Base-by-base conservation (phyloP, 2,888 invertebrate genomes). In the Dolichomitus sp. region DNA sequence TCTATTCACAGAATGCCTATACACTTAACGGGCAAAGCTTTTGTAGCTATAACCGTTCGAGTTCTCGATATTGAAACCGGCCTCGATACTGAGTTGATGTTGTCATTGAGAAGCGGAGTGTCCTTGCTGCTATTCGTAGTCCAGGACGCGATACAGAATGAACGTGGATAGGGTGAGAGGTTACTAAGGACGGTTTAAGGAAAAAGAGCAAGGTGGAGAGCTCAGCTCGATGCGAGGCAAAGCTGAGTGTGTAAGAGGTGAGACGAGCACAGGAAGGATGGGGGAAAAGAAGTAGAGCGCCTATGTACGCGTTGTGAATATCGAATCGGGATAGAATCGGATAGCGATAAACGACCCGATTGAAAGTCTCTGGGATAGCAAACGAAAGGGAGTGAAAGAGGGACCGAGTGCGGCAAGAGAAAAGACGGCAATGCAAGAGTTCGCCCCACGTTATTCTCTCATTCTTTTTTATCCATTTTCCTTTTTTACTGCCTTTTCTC, bases 331-430 rank as follows among this genome's bases (percentile, higher is more conserved):
- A 82, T 84, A 81, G 86, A 90, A 90, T 90, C 89, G 89, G 88
- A 89, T 89, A 86, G 87, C 89, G 89, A 90, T 90, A 90, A 90
- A 90, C 90, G 91, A 90, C 87, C 84, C 89, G 89, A 90, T 90
- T 90, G 89, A 89, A 89, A 89, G 87, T 86, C 84, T 80, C 82
- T 77, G 85, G 88, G 75, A 69, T 84, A 70, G 81, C 50, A 50
- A 74, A 63, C 57, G 70, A 61, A 59, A 59, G 23, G 75, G 37
- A 40, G 66, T 57, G 61, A 80, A 73, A 68, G 79, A 66, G 79
- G 78, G 77, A 80, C 72, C 40, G 59, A 65, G 59, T 19, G 45
- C 65, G 33, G 52, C 66, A 17, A 63, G 57, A 80, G 79, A 76
- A 84, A 72, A 42, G 45, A 74, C 57, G 74, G 42, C 61, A 74